Conservation (phyloP, 1,140 invertebrate genomes). For the Aphaenogaster rudis region DNA sequence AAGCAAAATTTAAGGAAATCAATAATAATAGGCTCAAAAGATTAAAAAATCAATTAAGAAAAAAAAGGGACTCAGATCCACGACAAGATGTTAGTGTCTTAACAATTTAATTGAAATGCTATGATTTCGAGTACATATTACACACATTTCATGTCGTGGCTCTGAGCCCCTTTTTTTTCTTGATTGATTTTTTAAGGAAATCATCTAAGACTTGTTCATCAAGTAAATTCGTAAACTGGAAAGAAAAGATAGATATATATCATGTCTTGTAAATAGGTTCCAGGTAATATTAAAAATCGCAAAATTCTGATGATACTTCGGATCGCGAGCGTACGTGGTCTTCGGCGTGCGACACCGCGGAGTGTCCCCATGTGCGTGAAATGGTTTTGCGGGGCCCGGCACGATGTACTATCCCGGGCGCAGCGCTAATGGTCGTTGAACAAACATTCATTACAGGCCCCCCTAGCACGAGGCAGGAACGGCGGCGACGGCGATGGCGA, state of each 20-base stretch:
- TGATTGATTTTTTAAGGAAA: background rate
- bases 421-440: conserved; percentile 85
- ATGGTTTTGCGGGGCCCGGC: conserved; percentile 81
- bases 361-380: conserved; percentile 83
- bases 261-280: background rate
- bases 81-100: too few relatives aligned
- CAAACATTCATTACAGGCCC: conserved; percentile 86
- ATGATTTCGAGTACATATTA: too few relatives aligned
- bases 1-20: background rate
- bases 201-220: background rate
- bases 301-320: conserved; percentile 3
- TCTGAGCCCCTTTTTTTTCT: too few relatives aligned
- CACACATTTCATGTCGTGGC: too few relatives aligned
- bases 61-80: too few relatives aligned
- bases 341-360: conserved; percentile 35
- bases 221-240: background rate
- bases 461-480: conserved; percentile 43
- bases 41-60: too few relatives aligned
- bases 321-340: background rate
- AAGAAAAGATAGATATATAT: background rate
- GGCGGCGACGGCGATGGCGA: conserved; percentile 49
- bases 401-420: conserved; percentile 74
- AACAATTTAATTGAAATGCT: too few relatives aligned
- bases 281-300: conserved; percentile 1
- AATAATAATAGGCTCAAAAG: too few relatives aligned